phyloP scores from a whole-genome alignment of 2,888 invertebrate species.

The Andrena haemorrhoa region DNA sequence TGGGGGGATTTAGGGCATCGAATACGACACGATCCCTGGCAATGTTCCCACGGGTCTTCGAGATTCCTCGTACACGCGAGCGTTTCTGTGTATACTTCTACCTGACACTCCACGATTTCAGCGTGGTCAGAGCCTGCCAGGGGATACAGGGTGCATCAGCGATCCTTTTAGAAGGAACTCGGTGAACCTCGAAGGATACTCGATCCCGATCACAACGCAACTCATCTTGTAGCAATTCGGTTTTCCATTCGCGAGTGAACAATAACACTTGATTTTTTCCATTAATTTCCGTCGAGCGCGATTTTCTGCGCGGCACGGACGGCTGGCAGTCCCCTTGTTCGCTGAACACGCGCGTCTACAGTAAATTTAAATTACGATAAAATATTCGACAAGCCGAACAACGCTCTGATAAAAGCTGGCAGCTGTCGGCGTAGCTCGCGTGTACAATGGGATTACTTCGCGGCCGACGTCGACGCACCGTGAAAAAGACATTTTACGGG shows the following conservation, averaged over 20 bases:
- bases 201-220: not conserved
- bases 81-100: slow-evolving; percentile 39
- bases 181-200: not conserved
- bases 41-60: slow-evolving; percentile 68
- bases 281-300: not conserved
- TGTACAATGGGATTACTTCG: slow-evolving; percentile 31
- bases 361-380: slow-evolving; percentile 46
- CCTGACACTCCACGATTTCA: slow-evolving; percentile 63
- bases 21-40: slow-evolving; percentile 39
- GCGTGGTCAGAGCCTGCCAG: slow-evolving; percentile 52
- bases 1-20: slow-evolving; percentile 29
- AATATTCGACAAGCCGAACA: slow-evolving; percentile 22
- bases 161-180: slow-evolving; percentile 26
- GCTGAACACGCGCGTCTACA: not conserved
- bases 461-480: slow-evolving; percentile 6
- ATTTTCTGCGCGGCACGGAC: not conserved
- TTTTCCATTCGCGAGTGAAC: not conserved
- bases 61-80: slow-evolving; percentile 65
- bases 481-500: slow-evolving; percentile 29
- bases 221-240: not conserved
- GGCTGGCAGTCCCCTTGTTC: not conserved
- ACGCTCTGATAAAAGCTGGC: slow-evolving; percentile 38
- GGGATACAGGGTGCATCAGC: slow-evolving; percentile 40
- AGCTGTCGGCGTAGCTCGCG: slow-evolving; percentile 26
- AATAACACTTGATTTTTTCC: no score